Conservation (phyloP, 2,797 vertebrate genomes). For the Danio choprae region DNA sequence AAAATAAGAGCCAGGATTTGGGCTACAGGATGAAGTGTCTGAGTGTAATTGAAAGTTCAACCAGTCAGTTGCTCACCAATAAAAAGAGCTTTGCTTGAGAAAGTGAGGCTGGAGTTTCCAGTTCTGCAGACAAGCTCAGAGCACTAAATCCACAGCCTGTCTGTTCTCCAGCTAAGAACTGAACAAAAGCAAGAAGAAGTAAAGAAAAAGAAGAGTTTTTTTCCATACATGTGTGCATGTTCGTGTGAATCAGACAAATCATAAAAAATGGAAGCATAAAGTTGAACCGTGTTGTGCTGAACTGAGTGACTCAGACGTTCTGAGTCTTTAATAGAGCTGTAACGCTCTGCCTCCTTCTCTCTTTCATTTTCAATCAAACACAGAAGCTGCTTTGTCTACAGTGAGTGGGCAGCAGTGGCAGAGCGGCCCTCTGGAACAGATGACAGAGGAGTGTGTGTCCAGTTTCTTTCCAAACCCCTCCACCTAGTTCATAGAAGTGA, state of each 20-base stretch:
- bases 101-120: conserved; percentile 41
- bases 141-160: conserved; percentile 3
- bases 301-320: conserved; percentile 37
- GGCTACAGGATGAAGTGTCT: conserved; percentile 39
- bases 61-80: conserved; percentile 53
- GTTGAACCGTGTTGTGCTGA: not conserved
- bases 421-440: conserved; percentile 43
- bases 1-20: conserved; percentile 30
- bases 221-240: not conserved
- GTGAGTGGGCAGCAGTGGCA: conserved; percentile 26
- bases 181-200: not conserved
- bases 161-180: not conserved
- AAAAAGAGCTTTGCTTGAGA: conserved; percentile 57
- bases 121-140: not conserved
- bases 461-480: conserved; percentile 24
- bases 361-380: conserved; percentile 37
- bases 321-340: conserved; percentile 36
- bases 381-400: conserved; percentile 41
- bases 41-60: conserved; percentile 62
- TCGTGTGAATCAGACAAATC: not conserved
- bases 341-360: conserved; percentile 5
- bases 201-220: conserved; percentile 16
- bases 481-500: conserved; percentile 22
- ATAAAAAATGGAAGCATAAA: conserved; percentile 5
- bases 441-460: conserved; percentile 38